Conservation (phyloP, 2,113 vertebrate species). For the Tympanuchus pallidicinctus region DNA sequence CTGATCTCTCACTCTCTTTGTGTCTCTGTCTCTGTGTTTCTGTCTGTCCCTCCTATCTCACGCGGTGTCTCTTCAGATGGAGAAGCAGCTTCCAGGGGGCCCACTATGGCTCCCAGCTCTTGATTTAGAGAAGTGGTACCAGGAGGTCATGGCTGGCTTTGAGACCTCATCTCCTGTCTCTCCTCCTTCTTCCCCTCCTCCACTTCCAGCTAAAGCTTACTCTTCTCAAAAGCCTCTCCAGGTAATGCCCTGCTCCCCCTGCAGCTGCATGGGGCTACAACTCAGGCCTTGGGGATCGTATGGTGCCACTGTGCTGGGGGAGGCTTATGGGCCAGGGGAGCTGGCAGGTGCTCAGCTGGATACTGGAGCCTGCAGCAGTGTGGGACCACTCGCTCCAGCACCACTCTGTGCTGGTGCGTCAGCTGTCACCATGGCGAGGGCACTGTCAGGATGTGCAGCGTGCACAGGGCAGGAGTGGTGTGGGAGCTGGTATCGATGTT, state of each 20-base stretch:
- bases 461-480: not conserved
- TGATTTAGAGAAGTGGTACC: slow-evolving; percentile 81
- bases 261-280: not conserved
- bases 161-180: slow-evolving; percentile 78
- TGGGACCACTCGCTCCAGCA: not conserved
- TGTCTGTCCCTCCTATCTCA: slow-evolving; percentile 19
- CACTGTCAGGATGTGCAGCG: not conserved
- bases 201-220: slow-evolving; percentile 90
- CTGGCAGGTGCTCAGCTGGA: not conserved
- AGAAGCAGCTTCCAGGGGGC: slow-evolving; percentile 49
- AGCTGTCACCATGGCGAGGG: not conserved
- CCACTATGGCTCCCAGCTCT: slow-evolving; percentile 63
- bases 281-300: not conserved
- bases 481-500: not conserved
- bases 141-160: slow-evolving; percentile 86
- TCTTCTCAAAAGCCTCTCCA: slow-evolving; percentile 86
- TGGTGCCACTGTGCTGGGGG: not conserved
- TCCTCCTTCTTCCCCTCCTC: slow-evolving; percentile 87
- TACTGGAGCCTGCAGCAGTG: not conserved
- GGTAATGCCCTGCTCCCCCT: slow-evolving; percentile 79
- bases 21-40: not conserved
- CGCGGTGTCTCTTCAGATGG: slow-evolving; percentile 74
- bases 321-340: not conserved
- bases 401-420: not conserved
- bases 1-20: not conserved